These are phyloP conservation scores for Piprites chloris DNA, from an alignment of 2,113 vertebrate species.

Conservation along the genomic window DNA sequence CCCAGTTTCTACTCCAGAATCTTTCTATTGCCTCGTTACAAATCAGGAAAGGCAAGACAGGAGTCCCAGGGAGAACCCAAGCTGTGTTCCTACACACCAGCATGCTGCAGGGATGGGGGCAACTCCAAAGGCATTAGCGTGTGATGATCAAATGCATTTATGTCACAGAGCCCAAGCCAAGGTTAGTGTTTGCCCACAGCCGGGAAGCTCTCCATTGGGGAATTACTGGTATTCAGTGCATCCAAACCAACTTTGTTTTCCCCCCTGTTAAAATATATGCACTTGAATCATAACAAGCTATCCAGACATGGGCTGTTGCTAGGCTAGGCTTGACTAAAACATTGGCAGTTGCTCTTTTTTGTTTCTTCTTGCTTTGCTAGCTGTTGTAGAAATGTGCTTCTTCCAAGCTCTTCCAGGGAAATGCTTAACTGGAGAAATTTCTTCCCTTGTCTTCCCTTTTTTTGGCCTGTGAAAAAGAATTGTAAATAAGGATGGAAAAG, in stretches of 20 bases:
- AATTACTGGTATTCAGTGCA: neutral
- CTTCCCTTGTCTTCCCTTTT: neutral
- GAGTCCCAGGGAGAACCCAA: neutral
- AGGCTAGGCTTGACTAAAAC: neutral
- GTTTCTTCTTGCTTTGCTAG: neutral
- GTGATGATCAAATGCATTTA: neutral
- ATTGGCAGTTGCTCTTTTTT: neutral
- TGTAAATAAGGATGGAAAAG: neutral
- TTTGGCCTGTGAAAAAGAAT: neutral
- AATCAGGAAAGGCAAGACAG: neutral
- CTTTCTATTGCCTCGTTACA: neutral
- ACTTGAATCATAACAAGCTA: neutral
- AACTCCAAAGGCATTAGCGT: neutral
- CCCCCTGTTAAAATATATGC: neutral
- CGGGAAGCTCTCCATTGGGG: neutral
- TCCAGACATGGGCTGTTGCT: neutral
- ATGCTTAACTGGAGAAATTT: neutral
- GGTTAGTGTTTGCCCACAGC: neutral
- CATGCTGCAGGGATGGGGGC: neutral
- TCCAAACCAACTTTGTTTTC: neutral
- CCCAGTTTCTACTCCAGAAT: neutral
- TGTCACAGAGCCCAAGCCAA: neutral
- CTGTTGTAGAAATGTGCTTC: neutral
- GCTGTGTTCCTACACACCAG: neutral
- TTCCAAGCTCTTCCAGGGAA: neutral